These are phyloP conservation scores for Tinamus major DNA, from an alignment of 2,797 vertebrate species.

Conservation along the genomic window DNA sequence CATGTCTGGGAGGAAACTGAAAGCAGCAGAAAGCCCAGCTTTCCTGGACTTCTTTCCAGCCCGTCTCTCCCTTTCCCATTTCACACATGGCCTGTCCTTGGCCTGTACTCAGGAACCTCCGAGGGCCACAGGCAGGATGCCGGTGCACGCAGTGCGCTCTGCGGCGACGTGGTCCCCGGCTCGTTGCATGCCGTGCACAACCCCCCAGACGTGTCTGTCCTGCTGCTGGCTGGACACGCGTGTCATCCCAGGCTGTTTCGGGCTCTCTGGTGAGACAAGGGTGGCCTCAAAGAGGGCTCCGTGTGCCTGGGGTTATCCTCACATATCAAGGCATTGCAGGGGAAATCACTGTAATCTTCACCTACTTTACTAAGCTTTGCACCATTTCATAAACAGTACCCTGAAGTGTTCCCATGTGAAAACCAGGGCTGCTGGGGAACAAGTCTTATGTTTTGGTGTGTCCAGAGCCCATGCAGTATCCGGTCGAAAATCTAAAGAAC, in stretches of 20 bases:
- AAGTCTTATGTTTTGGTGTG: slow-evolving; percentile 60
- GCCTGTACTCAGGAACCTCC: neutral
- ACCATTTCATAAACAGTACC: neutral
- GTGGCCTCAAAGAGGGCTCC: rapidly evolving
- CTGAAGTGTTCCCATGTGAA: slow-evolving; percentile 25
- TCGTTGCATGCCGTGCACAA: too few relatives aligned
- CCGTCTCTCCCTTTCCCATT: neutral
- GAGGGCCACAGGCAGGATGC: too few relatives aligned
- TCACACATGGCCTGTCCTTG: neutral
- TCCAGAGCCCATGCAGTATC: slow-evolving; percentile 34
- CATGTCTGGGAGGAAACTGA: neutral
- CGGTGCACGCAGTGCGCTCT: too few relatives aligned
- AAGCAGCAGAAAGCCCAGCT: neutral
- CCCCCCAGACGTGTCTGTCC: too few relatives aligned
- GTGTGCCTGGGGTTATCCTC: neutral
- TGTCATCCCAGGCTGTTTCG: too few relatives aligned
- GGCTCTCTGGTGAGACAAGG: too few relatives aligned
- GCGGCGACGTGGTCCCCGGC: too few relatives aligned
- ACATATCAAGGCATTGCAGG: neutral
- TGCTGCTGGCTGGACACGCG: too few relatives aligned
- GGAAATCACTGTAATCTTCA: neutral
- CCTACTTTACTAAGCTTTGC: rapidly evolving
- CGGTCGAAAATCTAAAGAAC: slow-evolving; percentile 72
- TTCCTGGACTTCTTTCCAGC: neutral
- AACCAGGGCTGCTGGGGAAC: neutral